Conservation (phyloP, 2,113 vertebrate species). For the Stomatorhinus ivindoensis region DNA sequence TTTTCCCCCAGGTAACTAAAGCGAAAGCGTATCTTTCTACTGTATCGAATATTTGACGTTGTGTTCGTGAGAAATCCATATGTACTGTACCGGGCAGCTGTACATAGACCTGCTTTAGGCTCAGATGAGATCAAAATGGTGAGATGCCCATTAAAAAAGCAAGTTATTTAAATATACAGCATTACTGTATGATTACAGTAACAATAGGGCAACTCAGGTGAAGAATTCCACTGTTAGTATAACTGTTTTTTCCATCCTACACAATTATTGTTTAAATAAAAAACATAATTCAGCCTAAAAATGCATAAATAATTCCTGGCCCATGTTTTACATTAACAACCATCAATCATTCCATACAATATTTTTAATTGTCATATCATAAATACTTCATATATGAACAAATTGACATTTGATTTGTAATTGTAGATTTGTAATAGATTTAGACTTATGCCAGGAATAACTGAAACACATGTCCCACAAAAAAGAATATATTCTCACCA, state of each 20-base stretch:
- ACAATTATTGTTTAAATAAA: not conserved
- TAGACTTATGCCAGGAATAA: not conserved
- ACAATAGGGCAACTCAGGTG: not conserved
- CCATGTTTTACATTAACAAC: not conserved
- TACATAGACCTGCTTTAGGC: not conserved
- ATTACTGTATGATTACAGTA: not conserved
- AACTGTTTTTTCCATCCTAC: not conserved
- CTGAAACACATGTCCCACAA: not conserved
- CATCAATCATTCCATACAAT: not conserved
- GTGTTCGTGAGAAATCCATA: not conserved
- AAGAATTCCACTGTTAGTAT: not conserved
- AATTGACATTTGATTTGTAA: too few relatives aligned
- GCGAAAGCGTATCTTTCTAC: not conserved
- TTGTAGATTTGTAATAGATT: not conserved
- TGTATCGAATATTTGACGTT: not conserved
- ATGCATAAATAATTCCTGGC: not conserved
- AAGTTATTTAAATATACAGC: not conserved
- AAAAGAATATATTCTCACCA: not conserved
- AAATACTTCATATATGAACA: not conserved
- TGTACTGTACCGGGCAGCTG: not conserved
- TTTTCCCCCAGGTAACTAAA: not conserved
- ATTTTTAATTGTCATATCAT: not conserved
- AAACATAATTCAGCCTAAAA: not conserved
- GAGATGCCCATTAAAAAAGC: not conserved
- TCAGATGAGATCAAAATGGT: not conserved